phyloP scores from a whole-genome alignment of 2,113 vertebrate genomes.

The Myotis brandtii region DNA sequence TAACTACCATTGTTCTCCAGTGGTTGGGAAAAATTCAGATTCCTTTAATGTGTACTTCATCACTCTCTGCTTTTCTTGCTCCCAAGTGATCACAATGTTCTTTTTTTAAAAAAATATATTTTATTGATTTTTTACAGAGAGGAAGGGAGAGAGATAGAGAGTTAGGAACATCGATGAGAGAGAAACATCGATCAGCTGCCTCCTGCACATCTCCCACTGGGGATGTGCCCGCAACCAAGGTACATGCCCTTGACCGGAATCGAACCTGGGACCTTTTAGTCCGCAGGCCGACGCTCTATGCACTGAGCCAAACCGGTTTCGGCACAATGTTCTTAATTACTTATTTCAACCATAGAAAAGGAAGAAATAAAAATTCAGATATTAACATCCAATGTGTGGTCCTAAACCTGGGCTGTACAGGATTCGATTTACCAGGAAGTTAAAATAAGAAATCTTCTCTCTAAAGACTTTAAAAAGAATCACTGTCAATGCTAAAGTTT shows the following conservation, averaged over 20 bases:
- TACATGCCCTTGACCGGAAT: too few species aligned
- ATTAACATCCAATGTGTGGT: neutral
- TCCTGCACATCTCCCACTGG: too few species aligned
- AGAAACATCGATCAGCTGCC: too few species aligned
- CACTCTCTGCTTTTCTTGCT: slow-evolving; percentile 11
- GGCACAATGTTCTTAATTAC: neutral
- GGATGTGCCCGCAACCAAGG: too few species aligned
- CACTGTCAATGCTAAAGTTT: neutral
- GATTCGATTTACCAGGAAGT: neutral
- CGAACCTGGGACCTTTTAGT: too few species aligned
- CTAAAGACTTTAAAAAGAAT: neutral
- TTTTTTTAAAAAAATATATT: neutral
- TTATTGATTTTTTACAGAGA: too few species aligned
- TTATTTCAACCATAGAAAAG: neutral
- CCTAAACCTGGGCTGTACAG: neutral
- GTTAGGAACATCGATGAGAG: too few species aligned
- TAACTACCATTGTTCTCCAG: neutral
- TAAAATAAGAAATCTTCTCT: neutral
- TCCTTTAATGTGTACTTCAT: neutral
- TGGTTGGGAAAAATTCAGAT: neutral
- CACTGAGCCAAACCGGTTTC: too few species aligned
- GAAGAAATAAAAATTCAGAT: neutral
- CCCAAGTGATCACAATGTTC: neutral
- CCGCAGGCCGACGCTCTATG: too few species aligned
- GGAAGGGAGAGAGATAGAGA: too few species aligned